phyloP scores from a whole-genome alignment of 2,888 invertebrate genomes.

The Tuta absoluta region DNA sequence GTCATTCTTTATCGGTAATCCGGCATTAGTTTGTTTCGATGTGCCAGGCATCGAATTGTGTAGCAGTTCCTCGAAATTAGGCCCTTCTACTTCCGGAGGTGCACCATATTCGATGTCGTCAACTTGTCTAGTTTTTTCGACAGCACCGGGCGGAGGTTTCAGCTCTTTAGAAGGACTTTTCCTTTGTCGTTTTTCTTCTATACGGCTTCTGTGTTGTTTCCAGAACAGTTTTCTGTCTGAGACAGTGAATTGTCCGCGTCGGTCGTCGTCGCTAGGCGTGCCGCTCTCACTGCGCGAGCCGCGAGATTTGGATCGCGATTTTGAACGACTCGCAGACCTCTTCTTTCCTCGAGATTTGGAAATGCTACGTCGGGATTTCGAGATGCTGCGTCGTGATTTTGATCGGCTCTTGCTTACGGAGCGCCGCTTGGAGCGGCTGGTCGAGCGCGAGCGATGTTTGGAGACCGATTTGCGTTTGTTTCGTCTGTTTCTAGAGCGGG shows the following conservation, averaged over 20 bases:
- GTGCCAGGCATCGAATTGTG: slow-evolving; percentile 51
- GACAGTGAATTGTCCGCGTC: slow-evolving; percentile 74
- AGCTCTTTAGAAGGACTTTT: slow-evolving; percentile 63
- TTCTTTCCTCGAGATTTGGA: slow-evolving; percentile 42
- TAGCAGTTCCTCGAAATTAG: slow-evolving; percentile 69
- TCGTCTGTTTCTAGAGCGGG: slow-evolving; percentile 50
- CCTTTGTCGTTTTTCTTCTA: slow-evolving; percentile 54
- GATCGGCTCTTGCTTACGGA: slow-evolving; percentile 46
- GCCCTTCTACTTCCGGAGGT: slow-evolving; percentile 74
- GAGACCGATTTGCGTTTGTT: slow-evolving; percentile 44
- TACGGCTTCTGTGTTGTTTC: slow-evolving; percentile 65
- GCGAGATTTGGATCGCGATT: slow-evolving; percentile 54
- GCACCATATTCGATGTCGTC: slow-evolving; percentile 71
- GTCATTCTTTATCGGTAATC: slow-evolving; percentile 91
- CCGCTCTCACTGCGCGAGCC: slow-evolving; percentile 53
- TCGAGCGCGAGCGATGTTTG: slow-evolving; percentile 53
- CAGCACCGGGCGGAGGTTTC: slow-evolving; percentile 69
- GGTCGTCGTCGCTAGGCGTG: slow-evolving; percentile 65
- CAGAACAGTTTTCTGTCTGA: slow-evolving; percentile 73
- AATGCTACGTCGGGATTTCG: slow-evolving; percentile 34
- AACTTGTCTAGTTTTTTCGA: slow-evolving; percentile 53
- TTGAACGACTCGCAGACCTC: slow-evolving; percentile 42
- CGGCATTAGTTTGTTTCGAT: slow-evolving; percentile 76
- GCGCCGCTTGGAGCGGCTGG: slow-evolving; percentile 52
- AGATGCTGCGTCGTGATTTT: slow-evolving; percentile 48